Percentiles rank a stretch among this genome's conserved stretches.
Conservation (phyloP, 2,888 invertebrate genomes). For the Rutpela maculata region DNA sequence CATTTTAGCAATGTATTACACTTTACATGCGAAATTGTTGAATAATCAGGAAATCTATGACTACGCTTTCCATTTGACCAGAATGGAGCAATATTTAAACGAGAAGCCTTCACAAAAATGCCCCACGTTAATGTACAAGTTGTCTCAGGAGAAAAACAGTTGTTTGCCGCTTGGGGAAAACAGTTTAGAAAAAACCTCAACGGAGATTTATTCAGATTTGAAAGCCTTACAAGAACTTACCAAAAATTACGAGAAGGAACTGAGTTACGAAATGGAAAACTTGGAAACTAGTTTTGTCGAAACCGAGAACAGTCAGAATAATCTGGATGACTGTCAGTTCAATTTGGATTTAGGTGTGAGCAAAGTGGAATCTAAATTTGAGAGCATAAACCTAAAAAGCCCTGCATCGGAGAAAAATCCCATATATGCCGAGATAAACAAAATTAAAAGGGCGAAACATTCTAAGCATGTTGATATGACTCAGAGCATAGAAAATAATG, state of each 20-base stretch:
- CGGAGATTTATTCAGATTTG: slow-evolving; percentile 71
- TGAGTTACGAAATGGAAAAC: slow-evolving; percentile 62
- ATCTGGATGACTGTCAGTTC: slow-evolving; percentile 61
- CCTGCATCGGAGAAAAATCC: slow-evolving; percentile 65
- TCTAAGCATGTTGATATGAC: slow-evolving; percentile 37
- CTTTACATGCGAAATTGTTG: slow-evolving; percentile 81
- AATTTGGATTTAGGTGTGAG: slow-evolving; percentile 59
- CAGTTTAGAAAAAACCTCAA: slow-evolving; percentile 69
- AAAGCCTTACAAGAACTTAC: slow-evolving; percentile 69
- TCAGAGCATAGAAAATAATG: slow-evolving; percentile 46
- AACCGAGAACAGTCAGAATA: slow-evolving; percentile 66
- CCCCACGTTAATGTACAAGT: slow-evolving; percentile 67
- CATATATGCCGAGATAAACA: slow-evolving; percentile 70
- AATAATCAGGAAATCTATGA: slow-evolving; percentile 86
- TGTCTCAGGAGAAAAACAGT: slow-evolving; percentile 66
- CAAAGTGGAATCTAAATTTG: slow-evolving; percentile 58
- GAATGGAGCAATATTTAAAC: slow-evolving; percentile 79
- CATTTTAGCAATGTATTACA: slow-evolving; percentile 89
- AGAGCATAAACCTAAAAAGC: slow-evolving; percentile 65
- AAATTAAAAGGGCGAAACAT: slow-evolving; percentile 60
- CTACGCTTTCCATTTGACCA: slow-evolving; percentile 82
- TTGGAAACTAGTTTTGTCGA: slow-evolving; percentile 69
- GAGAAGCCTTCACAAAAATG: slow-evolving; percentile 73
- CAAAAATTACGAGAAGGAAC: slow-evolving; percentile 66
- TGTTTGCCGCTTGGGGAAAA: slow-evolving; percentile 58